Evolutionary conservation across 2,797 vertebrate species (phyloP).

Genomic region (Crenichthys baileyi): DNA sequence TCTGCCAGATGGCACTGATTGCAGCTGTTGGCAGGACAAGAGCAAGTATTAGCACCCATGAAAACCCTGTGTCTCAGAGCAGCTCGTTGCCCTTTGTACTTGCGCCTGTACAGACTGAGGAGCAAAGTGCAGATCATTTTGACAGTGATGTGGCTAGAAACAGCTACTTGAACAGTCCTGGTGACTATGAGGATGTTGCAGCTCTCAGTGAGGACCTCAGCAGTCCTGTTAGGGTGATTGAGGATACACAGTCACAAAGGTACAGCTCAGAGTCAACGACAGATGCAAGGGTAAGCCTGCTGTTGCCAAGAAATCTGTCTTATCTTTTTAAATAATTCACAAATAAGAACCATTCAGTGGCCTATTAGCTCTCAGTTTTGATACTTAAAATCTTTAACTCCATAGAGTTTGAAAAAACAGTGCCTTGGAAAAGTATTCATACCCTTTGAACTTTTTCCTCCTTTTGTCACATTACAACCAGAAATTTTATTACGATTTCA

Average conservation of each 20-base stretch:
- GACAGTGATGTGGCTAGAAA: constrained; percentile 1
- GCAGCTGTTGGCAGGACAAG: constrained; percentile 57
- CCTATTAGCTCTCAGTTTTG: background rate
- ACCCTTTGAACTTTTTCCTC: too few relatives aligned
- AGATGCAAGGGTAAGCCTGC: constrained; percentile 49
- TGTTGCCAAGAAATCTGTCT: background rate
- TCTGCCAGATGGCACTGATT: constrained; percentile 70
- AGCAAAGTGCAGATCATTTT: background rate
- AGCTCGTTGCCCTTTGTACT: background rate
- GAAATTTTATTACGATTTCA: background rate
- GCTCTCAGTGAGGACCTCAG: constrained; percentile 3
- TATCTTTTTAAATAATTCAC: background rate
- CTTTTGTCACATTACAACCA: background rate
- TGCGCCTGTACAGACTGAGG: constrained; percentile 17
- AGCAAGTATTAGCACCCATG: background rate
- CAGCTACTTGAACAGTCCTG: constrained; percentile 20
- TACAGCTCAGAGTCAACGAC: constrained; percentile 4
- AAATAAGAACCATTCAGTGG: background rate
- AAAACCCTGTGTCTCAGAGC: background rate
- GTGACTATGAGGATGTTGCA: background rate
- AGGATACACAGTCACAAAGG: constrained; percentile 25
- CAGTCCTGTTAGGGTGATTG: constrained; percentile 6
- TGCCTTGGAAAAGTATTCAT: background rate
- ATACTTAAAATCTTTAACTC: background rate
- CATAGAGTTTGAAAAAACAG: background rate